These are phyloP conservation scores for Hemibagrus wyckioides DNA, from an alignment of 2,113 vertebrate species.

Conservation along the genomic window DNA sequence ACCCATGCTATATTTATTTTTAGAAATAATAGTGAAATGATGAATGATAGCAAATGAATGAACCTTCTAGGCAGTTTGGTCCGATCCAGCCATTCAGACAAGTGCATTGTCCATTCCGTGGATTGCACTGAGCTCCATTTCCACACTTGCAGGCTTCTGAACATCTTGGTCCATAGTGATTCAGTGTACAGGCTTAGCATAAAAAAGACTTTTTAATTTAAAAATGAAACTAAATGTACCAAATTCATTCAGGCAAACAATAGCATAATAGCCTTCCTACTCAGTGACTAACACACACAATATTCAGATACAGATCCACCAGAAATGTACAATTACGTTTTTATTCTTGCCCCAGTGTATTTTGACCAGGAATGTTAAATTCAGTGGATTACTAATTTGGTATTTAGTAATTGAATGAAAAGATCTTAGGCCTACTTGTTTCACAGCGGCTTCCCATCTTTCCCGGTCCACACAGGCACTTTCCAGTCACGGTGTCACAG, in stretches of 20 bases:
- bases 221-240: not conserved
- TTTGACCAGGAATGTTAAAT: not conserved
- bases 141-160: slow-evolving; percentile 78
- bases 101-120: slow-evolving; percentile 79
- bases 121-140: slow-evolving; percentile 75
- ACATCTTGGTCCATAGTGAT: slow-evolving; percentile 81
- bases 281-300: not conserved
- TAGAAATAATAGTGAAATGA: not conserved
- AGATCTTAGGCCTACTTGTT: slow-evolving; percentile 69
- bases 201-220: not conserved
- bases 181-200: slow-evolving; percentile 75
- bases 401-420: not conserved
- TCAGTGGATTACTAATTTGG: not conserved
- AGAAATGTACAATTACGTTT: not conserved
- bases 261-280: not conserved
- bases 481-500: slow-evolving; percentile 78
- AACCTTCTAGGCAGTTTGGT: slow-evolving; percentile 82
- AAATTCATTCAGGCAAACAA: not conserved
- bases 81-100: slow-evolving; percentile 79
- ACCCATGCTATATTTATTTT: not conserved
- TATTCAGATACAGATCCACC: not conserved
- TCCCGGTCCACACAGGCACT: slow-evolving; percentile 84
- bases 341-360: not conserved
- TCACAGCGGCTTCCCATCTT: slow-evolving; percentile 80
- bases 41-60: slow-evolving; percentile 1